These are phyloP conservation scores for Aegithalos caudatus DNA, from an alignment of 2,113 vertebrate species.

Conservation along the genomic window DNA sequence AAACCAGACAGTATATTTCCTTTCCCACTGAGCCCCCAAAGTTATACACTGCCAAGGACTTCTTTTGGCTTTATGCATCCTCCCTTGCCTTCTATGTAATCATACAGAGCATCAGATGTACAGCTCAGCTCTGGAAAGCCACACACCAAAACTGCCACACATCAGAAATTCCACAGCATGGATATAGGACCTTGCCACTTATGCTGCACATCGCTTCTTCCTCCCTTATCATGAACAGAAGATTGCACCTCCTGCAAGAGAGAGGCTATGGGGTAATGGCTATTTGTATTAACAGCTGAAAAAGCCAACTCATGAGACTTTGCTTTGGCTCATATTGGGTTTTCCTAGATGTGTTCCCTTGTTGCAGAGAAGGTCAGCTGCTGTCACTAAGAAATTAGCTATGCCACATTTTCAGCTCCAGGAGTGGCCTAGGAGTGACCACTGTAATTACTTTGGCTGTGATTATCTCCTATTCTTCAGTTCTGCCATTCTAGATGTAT, in stretches of 20 bases:
- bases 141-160: fast-evolving
- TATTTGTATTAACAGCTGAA: neutral
- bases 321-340: neutral
- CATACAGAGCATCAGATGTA: neutral
- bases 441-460: neutral
- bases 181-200: fast-evolving
- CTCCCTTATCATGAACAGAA: neutral
- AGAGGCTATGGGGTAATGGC: neutral
- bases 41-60: neutral
- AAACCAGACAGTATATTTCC: neutral
- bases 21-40: neutral
- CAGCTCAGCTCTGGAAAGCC: neutral
- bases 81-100: neutral
- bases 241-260: neutral
- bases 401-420: neutral
- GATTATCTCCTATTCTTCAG: neutral
- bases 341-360: neutral
- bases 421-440: neutral
- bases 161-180: fast-evolving
- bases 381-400: neutral
- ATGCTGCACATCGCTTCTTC: neutral
- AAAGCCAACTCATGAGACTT: neutral
- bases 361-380: neutral
- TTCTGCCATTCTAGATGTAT: neutral
- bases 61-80: neutral